Evolutionary conservation across 2,888 invertebrate genomes (phyloP), one percentile per base, ranked within the genome.

Genomic region (Chrysotoxum bicinctum): DNA sequence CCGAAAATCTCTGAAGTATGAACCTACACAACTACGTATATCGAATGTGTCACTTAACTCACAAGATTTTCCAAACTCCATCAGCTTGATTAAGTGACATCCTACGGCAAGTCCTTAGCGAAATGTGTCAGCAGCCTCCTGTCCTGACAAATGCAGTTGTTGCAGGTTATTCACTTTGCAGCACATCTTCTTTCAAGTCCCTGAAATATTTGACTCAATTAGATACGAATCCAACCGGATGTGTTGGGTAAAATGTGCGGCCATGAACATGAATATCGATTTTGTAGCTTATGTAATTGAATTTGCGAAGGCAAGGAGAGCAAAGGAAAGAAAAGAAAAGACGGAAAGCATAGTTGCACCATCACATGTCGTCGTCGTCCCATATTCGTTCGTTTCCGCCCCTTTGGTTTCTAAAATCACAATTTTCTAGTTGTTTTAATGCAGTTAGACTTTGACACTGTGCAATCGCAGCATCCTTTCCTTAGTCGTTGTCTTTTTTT

Each of bases 361-460:
- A 64, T 70, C 37, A 19, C 26, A 21, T 12, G 26, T 26, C 26
- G 26, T n/a, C n/a, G 52, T 54, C 54, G 16, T 54, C 21, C 35
- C 58, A 58, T 37, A 58, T 58, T 58, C 35, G 21, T 32, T 14
- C 23, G n/a, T 35, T 62, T 64, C 54, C 72, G 52, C 48, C 40
- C 19, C 3, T 32, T 30, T 64, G 8, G 23, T 12, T 23, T 12
- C 6, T 19, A 19, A 78, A 64, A 74, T 83, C 54, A 58, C 50
- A 73, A 74, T 78, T 74, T 83, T 79, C 73, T 56, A 64, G 68
- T 83, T 73, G 74, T 40, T 78, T 79, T 74, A 69, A 54, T 79
- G 83, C 79, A 75, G 74, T 66, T 70, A 66, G 70, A 66, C 37
- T 45, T 66, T 75, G 66, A 16, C 50, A 64, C 21, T 26, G 56